phyloP scores from a whole-genome alignment of 2,113 vertebrate species.

The Leucosticte australis region DNA sequence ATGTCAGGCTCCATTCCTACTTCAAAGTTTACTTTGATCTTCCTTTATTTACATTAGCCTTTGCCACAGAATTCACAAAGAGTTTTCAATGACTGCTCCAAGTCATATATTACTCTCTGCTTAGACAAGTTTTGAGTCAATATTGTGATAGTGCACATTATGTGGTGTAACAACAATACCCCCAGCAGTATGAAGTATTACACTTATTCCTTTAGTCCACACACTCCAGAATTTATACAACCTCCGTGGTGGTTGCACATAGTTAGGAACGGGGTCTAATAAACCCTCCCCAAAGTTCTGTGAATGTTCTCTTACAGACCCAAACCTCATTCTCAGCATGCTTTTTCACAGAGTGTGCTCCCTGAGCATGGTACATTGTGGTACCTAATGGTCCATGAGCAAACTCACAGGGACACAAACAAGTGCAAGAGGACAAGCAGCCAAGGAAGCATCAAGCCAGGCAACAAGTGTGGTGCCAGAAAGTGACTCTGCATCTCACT shows the following conservation, averaged over 20 bases:
- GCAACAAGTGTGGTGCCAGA: neutral
- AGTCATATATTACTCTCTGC: neutral
- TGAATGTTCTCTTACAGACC: neutral
- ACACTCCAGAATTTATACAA: neutral
- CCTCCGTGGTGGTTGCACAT: neutral
- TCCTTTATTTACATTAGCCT: constrained; percentile 55
- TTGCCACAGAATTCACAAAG: constrained; percentile 33
- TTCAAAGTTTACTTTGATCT: constrained; percentile 66
- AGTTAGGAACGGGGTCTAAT: neutral
- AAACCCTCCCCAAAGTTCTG: neutral
- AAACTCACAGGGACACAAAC: neutral
- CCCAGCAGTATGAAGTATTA: neutral
- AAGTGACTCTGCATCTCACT: neutral
- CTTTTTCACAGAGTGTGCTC: neutral
- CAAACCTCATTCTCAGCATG: neutral
- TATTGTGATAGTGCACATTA: neutral
- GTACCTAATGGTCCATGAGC: neutral
- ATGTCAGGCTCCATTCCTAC: constrained; percentile 30
- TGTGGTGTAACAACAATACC: neutral
- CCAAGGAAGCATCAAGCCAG: neutral
- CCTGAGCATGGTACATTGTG: neutral
- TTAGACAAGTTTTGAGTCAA: neutral
- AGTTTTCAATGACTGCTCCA: constrained; percentile 33
- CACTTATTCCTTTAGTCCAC: neutral
- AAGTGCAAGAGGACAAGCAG: neutral